phyloP scores from a whole-genome alignment of 1,140 invertebrate genomes.

The Papilio xuthus region DNA sequence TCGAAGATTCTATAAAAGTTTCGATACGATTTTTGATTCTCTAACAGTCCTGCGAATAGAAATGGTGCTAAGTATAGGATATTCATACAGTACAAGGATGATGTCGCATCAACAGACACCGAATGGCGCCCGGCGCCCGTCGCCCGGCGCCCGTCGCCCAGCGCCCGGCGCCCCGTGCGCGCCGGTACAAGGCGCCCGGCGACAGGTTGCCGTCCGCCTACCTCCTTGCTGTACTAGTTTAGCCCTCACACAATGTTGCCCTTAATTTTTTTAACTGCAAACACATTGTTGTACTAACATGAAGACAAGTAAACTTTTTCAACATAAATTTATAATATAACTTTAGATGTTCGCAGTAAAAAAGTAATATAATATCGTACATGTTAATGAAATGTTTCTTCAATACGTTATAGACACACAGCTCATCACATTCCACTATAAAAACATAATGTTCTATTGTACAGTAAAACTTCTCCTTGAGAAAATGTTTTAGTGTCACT shows the following conservation, averaged over 20 bases:
- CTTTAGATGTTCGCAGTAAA: not conserved
- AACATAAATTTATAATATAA: not conserved
- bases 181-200: constrained; percentile 40
- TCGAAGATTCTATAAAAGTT: not conserved
- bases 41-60: not conserved
- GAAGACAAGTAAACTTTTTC: not conserved
- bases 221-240: constrained; percentile 17
- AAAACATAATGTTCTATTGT: too few species aligned
- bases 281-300: not conserved
- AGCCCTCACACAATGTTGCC: not conserved
- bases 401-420: too few species aligned
- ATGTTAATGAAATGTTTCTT: too few species aligned
- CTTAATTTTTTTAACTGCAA: not conserved
- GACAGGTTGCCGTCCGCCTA: constrained; percentile 36
- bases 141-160: constrained; percentile 24
- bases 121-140: not conserved
- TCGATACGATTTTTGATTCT: not conserved
- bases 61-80: not conserved
- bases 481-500: too few species aligned
- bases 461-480: too few species aligned
- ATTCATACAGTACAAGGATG: not conserved
- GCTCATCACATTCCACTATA: too few species aligned
- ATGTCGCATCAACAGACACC: constrained; percentile 14
- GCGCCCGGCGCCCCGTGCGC: constrained; percentile 19
- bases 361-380: not conserved